These are phyloP conservation scores for Heliconius congener DNA, from an alignment of 1,140 invertebrate species.

Conservation along the genomic window DNA sequence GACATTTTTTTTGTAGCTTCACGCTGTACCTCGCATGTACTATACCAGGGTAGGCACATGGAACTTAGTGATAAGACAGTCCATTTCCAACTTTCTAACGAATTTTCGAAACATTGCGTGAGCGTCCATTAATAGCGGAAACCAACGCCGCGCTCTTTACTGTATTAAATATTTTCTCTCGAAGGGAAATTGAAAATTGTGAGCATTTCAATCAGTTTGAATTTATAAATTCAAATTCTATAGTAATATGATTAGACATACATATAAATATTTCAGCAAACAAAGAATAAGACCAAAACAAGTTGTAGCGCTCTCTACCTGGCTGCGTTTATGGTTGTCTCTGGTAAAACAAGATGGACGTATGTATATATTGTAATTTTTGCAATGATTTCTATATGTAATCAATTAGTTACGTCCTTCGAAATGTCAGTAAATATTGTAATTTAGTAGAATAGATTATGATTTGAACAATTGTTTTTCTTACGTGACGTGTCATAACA, in stretches of 20 bases:
- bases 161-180: no score
- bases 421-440: conserved; percentile 16
- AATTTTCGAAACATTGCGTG: no score
- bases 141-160: no score
- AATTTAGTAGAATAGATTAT: background rate
- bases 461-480: background rate
- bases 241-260: conserved; percentile 1
- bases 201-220: no score
- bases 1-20: no score
- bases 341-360: conserved; percentile 13
- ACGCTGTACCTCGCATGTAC: no score
- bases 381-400: conserved; percentile 23
- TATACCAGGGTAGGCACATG: no score
- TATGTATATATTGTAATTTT: conserved; percentile 29
- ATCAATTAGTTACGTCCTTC: conserved; percentile 31
- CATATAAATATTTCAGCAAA: background rate
- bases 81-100: no score
- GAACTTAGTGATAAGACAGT: no score
- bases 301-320: background rate
- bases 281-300: background rate
- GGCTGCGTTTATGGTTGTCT: conserved; percentile 22
- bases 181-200: no score
- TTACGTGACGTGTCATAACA: background rate
- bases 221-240: no score
- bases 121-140: no score